These are phyloP conservation scores for Argyresthia goedartella DNA, from an alignment of 2,888 invertebrate genomes.

Conservation along the genomic window DNA sequence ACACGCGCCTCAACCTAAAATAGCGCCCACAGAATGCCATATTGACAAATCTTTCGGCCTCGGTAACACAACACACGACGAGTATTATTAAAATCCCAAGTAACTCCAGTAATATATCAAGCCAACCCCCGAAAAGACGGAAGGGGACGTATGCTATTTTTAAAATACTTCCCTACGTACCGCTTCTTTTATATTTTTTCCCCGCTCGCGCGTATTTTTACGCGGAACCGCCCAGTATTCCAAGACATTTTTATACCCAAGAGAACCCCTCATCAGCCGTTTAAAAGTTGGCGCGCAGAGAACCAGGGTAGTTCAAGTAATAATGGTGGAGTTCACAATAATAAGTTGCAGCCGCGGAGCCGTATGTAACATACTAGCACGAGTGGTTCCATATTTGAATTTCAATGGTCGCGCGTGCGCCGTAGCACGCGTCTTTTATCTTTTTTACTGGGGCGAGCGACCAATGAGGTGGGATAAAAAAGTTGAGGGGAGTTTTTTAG, in stretches of 20 bases:
- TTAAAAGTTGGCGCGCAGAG: not conserved
- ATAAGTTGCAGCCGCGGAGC: slow-evolving; percentile 53
- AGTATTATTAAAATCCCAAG: slow-evolving; percentile 68
- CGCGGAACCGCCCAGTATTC: slow-evolving; percentile 24
- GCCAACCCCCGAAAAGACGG: slow-evolving; percentile 43
- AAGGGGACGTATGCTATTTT: slow-evolving; percentile 61
- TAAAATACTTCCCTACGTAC: slow-evolving; percentile 58
- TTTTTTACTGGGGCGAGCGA: slow-evolving; percentile 49
- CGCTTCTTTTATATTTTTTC: slow-evolving; percentile 64
- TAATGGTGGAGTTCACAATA: slow-evolving; percentile 41
- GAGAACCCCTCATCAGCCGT: not conserved
- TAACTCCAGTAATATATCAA: slow-evolving; percentile 66
- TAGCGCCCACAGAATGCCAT: slow-evolving; percentile 56
- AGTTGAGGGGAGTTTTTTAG: slow-evolving; percentile 57
- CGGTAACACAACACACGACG: slow-evolving; percentile 62
- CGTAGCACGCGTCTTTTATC: slow-evolving; percentile 54
- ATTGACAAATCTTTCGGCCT: slow-evolving; percentile 69
- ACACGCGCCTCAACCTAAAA: slow-evolving; percentile 59
- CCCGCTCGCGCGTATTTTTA: slow-evolving; percentile 49
- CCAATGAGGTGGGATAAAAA: slow-evolving; percentile 55
- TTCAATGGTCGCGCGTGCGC: slow-evolving; percentile 51
- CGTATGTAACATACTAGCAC: slow-evolving; percentile 46
- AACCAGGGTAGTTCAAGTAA: slow-evolving; percentile 26
- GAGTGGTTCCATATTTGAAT: slow-evolving; percentile 55
- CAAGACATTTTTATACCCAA: slow-evolving; percentile 16